These are phyloP conservation scores for Rhizomys pruinosus DNA, from an alignment of 2,113 vertebrate genomes.

Conservation along the genomic window DNA sequence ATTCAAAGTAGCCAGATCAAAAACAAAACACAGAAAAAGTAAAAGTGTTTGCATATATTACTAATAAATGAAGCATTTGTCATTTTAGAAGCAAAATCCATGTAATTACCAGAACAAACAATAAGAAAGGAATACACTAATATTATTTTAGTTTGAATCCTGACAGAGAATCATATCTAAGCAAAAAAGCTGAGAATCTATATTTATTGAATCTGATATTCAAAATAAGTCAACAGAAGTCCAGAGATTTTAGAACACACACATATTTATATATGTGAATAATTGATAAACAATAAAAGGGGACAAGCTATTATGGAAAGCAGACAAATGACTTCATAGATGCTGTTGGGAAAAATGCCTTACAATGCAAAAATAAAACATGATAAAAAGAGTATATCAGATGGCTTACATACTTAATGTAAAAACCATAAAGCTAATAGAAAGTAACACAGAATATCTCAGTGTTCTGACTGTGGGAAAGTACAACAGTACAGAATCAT, in stretches of 20 bases:
- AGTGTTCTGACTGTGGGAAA: slow-evolving; percentile 14
- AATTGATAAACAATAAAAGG: background rate
- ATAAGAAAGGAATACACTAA: background rate
- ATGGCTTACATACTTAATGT: background rate
- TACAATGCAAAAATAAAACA: background rate
- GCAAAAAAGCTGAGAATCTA: background rate
- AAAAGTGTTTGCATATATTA: background rate
- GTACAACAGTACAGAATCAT: background rate
- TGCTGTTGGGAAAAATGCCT: background rate
- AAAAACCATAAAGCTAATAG: slow-evolving; percentile 3
- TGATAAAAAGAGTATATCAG: background rate
- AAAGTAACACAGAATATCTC: slow-evolving; percentile 16
- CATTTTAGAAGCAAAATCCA: slow-evolving; percentile 16
- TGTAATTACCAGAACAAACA: background rate
- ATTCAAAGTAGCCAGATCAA: background rate
- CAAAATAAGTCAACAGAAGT: background rate
- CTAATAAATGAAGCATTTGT: background rate
- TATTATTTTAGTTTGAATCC: slow-evolving; percentile 20
- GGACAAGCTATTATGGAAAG: background rate
- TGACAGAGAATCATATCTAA: background rate
- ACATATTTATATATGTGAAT: background rate
- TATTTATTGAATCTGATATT: background rate
- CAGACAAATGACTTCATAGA: background rate
- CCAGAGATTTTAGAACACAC: background rate
- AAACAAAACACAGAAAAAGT: slow-evolving; percentile 27